These are phyloP conservation scores for Chironomus tepperi DNA, from an alignment of 1,140 invertebrate species.

Conservation along the genomic window DNA sequence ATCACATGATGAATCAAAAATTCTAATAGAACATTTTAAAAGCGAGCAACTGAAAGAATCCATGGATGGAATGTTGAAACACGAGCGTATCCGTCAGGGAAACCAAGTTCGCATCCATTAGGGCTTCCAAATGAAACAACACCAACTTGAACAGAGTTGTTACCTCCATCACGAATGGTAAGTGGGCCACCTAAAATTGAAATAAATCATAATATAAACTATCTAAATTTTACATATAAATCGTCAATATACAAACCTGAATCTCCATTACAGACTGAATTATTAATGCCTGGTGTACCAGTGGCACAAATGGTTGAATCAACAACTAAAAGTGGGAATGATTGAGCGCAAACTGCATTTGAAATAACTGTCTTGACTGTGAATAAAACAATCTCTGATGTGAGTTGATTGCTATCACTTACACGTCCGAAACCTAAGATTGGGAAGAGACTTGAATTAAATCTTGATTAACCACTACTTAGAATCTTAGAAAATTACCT, in stretches of 20 bases:
- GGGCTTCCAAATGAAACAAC: constrained; percentile 41
- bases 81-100: constrained; percentile 40
- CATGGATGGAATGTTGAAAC: constrained; percentile 41
- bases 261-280: constrained; percentile 38
- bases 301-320: not conserved
- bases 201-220: not conserved
- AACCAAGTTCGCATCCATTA: constrained; percentile 39
- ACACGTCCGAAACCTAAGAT: not conserved
- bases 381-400: not conserved
- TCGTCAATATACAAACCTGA: constrained; percentile 36
- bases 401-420: not conserved
- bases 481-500: not conserved
- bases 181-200: constrained; percentile 36
- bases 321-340: not conserved
- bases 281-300: not conserved
- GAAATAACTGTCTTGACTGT: not conserved
- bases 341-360: not conserved
- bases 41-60: constrained; percentile 32
- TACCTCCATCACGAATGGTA: constrained; percentile 29
- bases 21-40: not conserved
- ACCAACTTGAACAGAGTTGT: constrained; percentile 34
- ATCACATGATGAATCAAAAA: too few species aligned
- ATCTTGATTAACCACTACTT: too few species aligned
- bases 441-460: not conserved
- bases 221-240: too few species aligned